A percentile compares a stretch with the other conserved stretches of the same genome.
These are phyloP conservation scores for Diadromus collaris DNA, from an alignment of 2,888 invertebrate genomes.

Conservation along the genomic window DNA sequence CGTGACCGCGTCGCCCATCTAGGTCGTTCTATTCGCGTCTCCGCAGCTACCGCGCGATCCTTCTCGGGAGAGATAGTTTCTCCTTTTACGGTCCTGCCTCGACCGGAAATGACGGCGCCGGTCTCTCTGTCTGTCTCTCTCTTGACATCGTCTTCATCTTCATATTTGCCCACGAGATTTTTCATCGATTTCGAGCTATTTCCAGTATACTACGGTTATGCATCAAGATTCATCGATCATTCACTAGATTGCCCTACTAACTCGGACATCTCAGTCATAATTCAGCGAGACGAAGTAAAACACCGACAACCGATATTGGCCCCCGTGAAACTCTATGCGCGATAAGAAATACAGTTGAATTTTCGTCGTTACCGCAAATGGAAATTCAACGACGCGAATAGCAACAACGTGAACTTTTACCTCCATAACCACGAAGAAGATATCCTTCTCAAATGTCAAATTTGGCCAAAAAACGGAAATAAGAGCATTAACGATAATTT, in stretches of 20 bases:
- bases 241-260: background rate
- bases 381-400: background rate
- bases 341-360: background rate
- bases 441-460: background rate
- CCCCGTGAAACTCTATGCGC: background rate
- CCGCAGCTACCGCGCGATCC: conserved; percentile 14
- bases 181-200: conserved; percentile 2
- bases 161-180: conserved; percentile 8
- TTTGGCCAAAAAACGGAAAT: background rate
- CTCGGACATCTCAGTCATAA: background rate
- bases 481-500: background rate
- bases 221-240: background rate
- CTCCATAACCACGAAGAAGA: background rate
- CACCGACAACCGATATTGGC: background rate
- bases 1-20: conserved; percentile 24
- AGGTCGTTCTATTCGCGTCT: conserved; percentile 34
- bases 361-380: background rate
- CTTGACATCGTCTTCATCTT: conserved; percentile 18
- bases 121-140: conserved; percentile 8
- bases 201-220: background rate
- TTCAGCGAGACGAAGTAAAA: background rate
- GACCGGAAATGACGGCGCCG: conserved; percentile 48
- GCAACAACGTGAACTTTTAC: background rate
- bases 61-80: conserved; percentile 8
- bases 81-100: conserved; percentile 27